Conservation (phyloP, 2,113 vertebrate species). For the western clawed frog (Xenopus tropicalis) region DNA sequence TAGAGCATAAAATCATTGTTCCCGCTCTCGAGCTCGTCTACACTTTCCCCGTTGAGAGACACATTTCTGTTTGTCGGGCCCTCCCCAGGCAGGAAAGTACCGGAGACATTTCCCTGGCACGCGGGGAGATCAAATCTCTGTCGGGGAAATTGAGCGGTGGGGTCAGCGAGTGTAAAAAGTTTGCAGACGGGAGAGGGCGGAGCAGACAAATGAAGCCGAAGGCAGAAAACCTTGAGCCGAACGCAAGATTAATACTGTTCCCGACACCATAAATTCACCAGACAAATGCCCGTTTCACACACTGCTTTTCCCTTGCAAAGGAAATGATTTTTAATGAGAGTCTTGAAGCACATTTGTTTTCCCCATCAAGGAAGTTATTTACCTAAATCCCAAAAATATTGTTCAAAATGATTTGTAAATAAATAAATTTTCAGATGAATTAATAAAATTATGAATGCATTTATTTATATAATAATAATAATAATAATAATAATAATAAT, state of each 20-base stretch:
- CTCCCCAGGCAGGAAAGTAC: background rate
- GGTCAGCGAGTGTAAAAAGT: constrained; percentile 16
- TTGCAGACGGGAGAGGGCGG: constrained; percentile 6
- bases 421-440: too few relatives aligned
- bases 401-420: too few relatives aligned
- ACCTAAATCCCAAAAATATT: background rate
- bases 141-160: background rate
- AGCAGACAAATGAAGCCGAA: constrained; percentile 13
- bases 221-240: constrained; percentile 23
- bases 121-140: background rate
- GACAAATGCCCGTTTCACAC: background rate
- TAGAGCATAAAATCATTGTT: background rate
- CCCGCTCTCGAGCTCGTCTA: background rate
- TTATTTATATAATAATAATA: too few relatives aligned
- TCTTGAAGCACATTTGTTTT: too few relatives aligned
- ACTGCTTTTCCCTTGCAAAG: background rate
- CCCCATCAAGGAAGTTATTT: too few relatives aligned
- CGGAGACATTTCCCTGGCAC: background rate
- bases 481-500: too few relatives aligned
- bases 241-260: constrained; percentile 15
- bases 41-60: background rate
- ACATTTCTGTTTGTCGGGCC: background rate
- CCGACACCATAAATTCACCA: background rate
- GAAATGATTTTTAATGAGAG: background rate
- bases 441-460: too few relatives aligned